Evolutionary conservation across 2,113 vertebrate genomes (phyloP), one percentile per base, ranked within the genome.

Genomic region (Megaptera novaeangliae): DNA sequence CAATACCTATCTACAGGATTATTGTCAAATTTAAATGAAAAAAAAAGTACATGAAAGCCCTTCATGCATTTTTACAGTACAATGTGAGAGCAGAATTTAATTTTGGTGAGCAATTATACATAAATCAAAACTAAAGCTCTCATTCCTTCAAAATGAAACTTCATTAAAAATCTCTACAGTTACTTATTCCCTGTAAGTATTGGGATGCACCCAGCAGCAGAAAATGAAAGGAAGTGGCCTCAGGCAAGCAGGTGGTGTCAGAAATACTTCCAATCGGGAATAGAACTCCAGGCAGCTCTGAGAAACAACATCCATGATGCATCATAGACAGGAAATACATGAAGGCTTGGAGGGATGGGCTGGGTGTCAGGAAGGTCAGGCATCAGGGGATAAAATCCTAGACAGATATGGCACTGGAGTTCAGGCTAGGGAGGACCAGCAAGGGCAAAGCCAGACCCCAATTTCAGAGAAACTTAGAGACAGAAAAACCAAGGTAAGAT

Each of bases 1-100:
- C 11, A 82, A 36, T 88, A 36, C n/a, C 81, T 96, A 68, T 63
- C 44, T 93, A 49, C 6, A 91, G 64, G 77, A 94, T 91, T 81
- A 74, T 46, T 49, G 44, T 57, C 74, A 41, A 72, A 91, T 89
- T 89, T 83, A 91, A 97, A 69, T 87, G 74, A 1, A 17, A 68
- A 21, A 29, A 68, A 94, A 87, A 69, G 39, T 31, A 68, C 29
- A 44, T 64, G 15, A 66, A 88, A 68, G 21, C 31, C 82, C 46
- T 94, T 93, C 84, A 75, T 92, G 90, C 59, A 91, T 71, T 94
- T 94, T 80, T 88, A 55, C 29, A 87, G 21, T n/a, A 36, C 2
- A 6, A 66, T 87, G 34, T 66, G 15, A 85, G 36, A 29, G 14
- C 39, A 88, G 81, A 34, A 74, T 93, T 69, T 83, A 91, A 25